A percentile compares a stretch with the other conserved stretches of the same genome.
phyloP scores from a whole-genome alignment of 2,113 vertebrate species.

The Tupaia chinensis region DNA sequence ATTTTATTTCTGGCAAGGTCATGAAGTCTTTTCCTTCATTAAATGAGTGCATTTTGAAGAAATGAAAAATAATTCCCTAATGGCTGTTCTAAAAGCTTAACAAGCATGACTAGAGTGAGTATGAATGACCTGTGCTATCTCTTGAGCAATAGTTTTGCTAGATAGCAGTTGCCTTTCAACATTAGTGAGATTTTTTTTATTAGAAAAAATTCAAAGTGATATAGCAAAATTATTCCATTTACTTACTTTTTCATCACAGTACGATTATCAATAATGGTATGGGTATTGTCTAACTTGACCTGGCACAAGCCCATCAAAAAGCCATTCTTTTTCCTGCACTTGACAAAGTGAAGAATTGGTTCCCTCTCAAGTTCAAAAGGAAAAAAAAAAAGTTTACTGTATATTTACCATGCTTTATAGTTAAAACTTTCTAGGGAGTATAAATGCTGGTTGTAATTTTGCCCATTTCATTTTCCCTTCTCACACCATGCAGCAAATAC shows the following conservation, averaged over 20 bases:
- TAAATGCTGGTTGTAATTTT: slow-evolving; percentile 47
- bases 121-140: rapidly evolving
- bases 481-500: slow-evolving; percentile 43
- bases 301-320: not conserved
- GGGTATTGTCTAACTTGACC: not conserved
- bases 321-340: not conserved
- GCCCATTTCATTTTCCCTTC: slow-evolving; percentile 61
- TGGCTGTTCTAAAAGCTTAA: not conserved
- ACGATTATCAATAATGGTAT: not conserved
- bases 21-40: not conserved
- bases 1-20: not conserved
- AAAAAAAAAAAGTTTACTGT: not conserved
- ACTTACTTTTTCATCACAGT: not conserved
- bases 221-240: not conserved
- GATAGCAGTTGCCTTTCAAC: not conserved
- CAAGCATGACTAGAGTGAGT: not conserved
- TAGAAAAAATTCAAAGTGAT: not conserved
- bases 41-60: not conserved
- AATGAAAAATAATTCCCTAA: not conserved
- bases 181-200: not conserved
- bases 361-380: slow-evolving; percentile 13
- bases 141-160: not conserved
- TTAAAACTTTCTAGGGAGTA: slow-evolving; percentile 39
- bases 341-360: not conserved
- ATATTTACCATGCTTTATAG: not conserved